Evolutionary conservation across 2,888 invertebrate species (phyloP).

Genomic region (Stenotaenia linearis): DNA sequence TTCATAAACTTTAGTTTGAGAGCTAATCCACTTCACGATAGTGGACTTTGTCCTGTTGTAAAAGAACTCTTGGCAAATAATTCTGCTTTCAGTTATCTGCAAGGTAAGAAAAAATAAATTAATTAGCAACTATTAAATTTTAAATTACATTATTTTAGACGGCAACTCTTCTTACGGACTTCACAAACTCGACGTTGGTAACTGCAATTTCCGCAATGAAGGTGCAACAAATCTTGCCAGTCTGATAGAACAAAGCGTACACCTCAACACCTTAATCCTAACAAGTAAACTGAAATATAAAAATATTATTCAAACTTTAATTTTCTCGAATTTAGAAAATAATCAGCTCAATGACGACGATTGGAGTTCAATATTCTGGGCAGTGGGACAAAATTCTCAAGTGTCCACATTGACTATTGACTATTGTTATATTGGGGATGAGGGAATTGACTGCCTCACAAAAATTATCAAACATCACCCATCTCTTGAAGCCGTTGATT

Average conservation of each 20-base stretch:
- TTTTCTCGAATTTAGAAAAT: background rate
- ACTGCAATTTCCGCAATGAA: slow-evolving; percentile 21
- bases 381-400: slow-evolving; percentile 12
- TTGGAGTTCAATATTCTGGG: slow-evolving; percentile 30
- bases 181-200: slow-evolving; percentile 21
- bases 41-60: slow-evolving; percentile 24
- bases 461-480: background rate
- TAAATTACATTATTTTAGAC: background rate
- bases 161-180: background rate
- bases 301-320: background rate
- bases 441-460: background rate
- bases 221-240: slow-evolving; percentile 27
- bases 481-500: background rate
- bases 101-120: background rate
- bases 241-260: slow-evolving; percentile 7
- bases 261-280: background rate
- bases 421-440: slow-evolving; percentile 28
- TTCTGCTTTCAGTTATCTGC: background rate
- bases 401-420: background rate
- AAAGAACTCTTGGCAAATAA: background rate
- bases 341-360: slow-evolving; percentile 17
- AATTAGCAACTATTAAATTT: background rate
- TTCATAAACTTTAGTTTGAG: background rate
- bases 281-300: background rate
- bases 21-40: slow-evolving; percentile 28